These are phyloP conservation scores for Drosophila subobscura DNA, from an alignment of 1,140 invertebrate species.

Conservation along the genomic window DNA sequence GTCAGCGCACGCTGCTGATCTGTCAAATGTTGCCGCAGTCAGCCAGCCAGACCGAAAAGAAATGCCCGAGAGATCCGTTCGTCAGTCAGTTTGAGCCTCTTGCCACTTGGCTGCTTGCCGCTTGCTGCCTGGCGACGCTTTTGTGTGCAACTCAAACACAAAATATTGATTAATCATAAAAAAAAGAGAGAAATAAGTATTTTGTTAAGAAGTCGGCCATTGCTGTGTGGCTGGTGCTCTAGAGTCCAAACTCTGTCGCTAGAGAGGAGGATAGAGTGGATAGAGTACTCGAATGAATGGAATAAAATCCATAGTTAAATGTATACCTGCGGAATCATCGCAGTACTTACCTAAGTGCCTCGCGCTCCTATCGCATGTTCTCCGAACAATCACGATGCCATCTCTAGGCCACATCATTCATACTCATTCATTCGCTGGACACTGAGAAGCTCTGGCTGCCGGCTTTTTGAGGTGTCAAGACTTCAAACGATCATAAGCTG, in stretches of 20 bases:
- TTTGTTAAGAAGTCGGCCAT: slow-evolving; percentile 60
- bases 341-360: too few species aligned
- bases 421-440: slow-evolving; percentile 39
- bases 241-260: neutral
- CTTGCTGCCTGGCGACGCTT: slow-evolving; percentile 51
- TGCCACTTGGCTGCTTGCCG: slow-evolving; percentile 51
- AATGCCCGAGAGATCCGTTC: neutral
- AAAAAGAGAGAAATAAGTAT: slow-evolving; percentile 35
- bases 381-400: slow-evolving; percentile 44
- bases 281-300: too few species aligned
- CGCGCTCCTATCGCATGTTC: too few species aligned
- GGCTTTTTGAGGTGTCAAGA: slow-evolving; percentile 49
- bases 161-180: slow-evolving; percentile 80
- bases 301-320: too few species aligned
- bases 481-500: slow-evolving; percentile 71
- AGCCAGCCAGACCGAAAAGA: slow-evolving; percentile 11
- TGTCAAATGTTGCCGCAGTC: slow-evolving; percentile 67
- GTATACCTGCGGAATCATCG: too few species aligned
- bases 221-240: slow-evolving; percentile 34
- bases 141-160: slow-evolving; percentile 74
- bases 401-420: slow-evolving; percentile 43
- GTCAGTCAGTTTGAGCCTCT: slow-evolving; percentile 21
- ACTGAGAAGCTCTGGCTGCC: slow-evolving; percentile 29
- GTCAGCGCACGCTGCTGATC: slow-evolving; percentile 79
- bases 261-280: slow-evolving; percentile 9